These are phyloP conservation scores for Chaetodon trifasciatus DNA, from an alignment of 2,797 vertebrate genomes.

Conservation along the genomic window DNA sequence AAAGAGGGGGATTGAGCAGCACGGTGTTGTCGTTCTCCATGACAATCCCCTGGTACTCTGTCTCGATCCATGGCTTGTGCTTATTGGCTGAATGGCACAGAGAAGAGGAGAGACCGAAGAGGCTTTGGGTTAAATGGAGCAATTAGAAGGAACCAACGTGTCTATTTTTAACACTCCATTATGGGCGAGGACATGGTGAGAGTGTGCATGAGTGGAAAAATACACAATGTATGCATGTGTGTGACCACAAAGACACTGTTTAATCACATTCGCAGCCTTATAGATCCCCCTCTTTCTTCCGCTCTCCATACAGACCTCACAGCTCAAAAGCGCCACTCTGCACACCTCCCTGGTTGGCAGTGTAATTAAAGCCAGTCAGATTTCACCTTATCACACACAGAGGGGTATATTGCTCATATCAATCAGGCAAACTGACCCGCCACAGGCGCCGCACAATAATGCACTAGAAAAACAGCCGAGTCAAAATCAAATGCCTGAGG, in stretches of 20 bases:
- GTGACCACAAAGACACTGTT: constrained; percentile 55
- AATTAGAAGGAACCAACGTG: constrained; percentile 75
- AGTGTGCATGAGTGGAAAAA: constrained; percentile 44
- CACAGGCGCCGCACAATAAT: constrained; percentile 37
- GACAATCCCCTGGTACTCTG: constrained; percentile 98
- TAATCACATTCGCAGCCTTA: constrained; percentile 48
- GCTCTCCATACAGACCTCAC: constrained; percentile 36
- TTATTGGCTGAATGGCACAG: constrained; percentile 92
- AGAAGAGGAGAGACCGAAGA: constrained; percentile 59
- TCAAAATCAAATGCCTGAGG: constrained; percentile 70
- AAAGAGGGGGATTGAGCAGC: constrained; percentile 96
- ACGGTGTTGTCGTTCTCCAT: constrained; percentile 99
- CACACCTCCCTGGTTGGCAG: constrained; percentile 64
- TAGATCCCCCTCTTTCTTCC: constrained; percentile 23
- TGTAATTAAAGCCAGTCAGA: constrained; percentile 75
- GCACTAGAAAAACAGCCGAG: constrained; percentile 41
- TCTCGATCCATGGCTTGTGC: constrained; percentile 99
- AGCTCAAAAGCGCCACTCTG: constrained; percentile 39
- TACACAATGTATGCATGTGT: constrained; percentile 47
- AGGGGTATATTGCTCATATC: constrained; percentile 71
- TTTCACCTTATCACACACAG: constrained; percentile 70
- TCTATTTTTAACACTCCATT: constrained; percentile 78
- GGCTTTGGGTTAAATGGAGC: constrained; percentile 80
- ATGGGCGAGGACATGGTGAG: constrained; percentile 57
- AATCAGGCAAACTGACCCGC: constrained; percentile 63